Evolutionary conservation across 2,888 invertebrate genomes (phyloP).

Genomic region (Macrophya alboannulata): DNA sequence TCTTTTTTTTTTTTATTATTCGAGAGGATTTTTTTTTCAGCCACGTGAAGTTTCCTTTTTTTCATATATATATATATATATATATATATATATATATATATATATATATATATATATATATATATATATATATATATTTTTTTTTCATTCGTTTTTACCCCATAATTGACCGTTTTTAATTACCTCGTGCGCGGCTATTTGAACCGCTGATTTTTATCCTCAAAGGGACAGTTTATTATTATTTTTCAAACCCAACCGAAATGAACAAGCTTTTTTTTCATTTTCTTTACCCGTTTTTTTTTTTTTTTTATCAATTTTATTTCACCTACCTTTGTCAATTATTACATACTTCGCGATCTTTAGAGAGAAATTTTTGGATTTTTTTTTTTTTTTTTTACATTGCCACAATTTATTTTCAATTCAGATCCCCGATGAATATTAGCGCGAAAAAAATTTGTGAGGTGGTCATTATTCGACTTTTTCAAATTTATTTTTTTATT

Average conservation of each 20-base stretch:
- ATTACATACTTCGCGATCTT: slow-evolving; percentile 1
- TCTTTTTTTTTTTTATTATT: not conserved
- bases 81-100: too few species aligned
- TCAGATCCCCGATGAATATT: not conserved
- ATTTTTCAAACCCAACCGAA: not conserved
- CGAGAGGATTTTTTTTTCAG: not conserved
- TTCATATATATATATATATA: too few species aligned
- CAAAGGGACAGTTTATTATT: slow-evolving; percentile 8
- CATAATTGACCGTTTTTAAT: slow-evolving; percentile 8
- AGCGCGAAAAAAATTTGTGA: not conserved
- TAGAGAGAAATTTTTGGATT: not conserved
- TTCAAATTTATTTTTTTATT: not conserved
- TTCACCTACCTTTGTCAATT: not conserved
- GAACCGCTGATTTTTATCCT: slow-evolving; percentile 3
- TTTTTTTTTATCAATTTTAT: not conserved
- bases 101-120: too few species aligned
- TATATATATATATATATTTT: too few species aligned
- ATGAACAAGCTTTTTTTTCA: not conserved
- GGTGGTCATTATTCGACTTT: slow-evolving; percentile 3
- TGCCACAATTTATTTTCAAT: not conserved
- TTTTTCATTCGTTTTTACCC: not conserved
- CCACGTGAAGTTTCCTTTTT: not conserved
- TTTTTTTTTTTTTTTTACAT: not conserved
- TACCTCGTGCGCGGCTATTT: slow-evolving; percentile 1
- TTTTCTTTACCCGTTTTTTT: not conserved